Evolutionary conservation across 2,113 vertebrate genomes (phyloP), one percentile per base, ranked within the genome.

Genomic region (Chlamydotis undulata): DNA sequence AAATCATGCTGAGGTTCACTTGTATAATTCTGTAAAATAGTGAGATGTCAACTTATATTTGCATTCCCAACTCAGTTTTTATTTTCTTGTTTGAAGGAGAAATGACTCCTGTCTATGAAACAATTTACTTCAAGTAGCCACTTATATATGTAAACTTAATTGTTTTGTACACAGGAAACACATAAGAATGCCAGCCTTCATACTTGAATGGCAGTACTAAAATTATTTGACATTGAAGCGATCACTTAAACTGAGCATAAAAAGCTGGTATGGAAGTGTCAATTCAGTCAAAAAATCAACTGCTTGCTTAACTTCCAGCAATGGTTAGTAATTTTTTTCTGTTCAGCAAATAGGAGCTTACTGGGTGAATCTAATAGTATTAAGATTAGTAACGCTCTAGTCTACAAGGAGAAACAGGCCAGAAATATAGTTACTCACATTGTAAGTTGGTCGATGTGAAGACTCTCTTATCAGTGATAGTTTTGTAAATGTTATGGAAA

Each of bases 161-260:
- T 94, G 63, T 80, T 94, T 94, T 93, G 39, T 94, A 87, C 41
- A 31, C 19, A 80, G 75, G 83, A 94, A 95, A 64, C 28, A 93
- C 75, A 31, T 71, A 93, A 97, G 93, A 95, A 63, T 84, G 25
- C 7, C 61, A 91, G 41, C 55, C 45, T 70, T 78, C 55, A 39
- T 60, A 81, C 74, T 63, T 79, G 88, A 96, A 96, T 73, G 26
- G 37, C 52, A 97, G 63, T 61, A 82, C 77, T 95, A 94, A 96
- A 97, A 95, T 94, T 96, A 67, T 97, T 97, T 97, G 74, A 92
- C 26, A 63, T 19, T 96, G 90, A 97, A 91, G 37, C 91, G 91
- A 84, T 95, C 90, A 85, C 73, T 94, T 84, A 94, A 96, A 79
- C 85, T 78, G 71, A 97, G 77, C 63, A 67, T 56, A 82, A 96